A percentile compares a stretch with the other conserved stretches of the same genome.
These are phyloP conservation scores for Desmodus rotundus DNA, from an alignment of 2,113 vertebrate species.

Conservation along the genomic window DNA sequence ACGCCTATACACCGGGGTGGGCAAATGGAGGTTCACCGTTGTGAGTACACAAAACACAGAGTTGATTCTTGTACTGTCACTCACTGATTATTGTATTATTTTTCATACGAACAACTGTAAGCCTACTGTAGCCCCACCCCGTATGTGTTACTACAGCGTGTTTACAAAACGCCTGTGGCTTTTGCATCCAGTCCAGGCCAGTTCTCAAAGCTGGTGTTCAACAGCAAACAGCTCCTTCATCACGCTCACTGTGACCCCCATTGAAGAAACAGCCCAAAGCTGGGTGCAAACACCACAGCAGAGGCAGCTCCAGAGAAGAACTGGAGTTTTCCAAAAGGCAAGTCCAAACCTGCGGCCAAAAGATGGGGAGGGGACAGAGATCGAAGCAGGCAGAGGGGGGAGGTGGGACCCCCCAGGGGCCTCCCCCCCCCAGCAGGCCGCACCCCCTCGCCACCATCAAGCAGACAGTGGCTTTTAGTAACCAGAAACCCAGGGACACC, in stretches of 20 bases:
- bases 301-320: neutral
- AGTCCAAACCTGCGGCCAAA: neutral
- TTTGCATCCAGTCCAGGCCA: neutral
- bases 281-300: neutral
- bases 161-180: neutral
- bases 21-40: neutral
- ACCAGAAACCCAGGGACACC: conserved; percentile 51
- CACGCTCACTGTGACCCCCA: neutral
- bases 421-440: fast-evolving
- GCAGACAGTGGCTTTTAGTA: neutral
- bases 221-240: neutral
- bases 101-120: too few relatives aligned
- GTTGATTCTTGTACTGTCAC: too few relatives aligned
- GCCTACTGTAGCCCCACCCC: too few relatives aligned
- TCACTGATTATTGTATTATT: too few relatives aligned
- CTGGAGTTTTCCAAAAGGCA: neutral
- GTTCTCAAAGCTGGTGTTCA: neutral
- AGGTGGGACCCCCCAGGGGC: neutral
- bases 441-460: neutral
- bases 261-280: neutral
- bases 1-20: neutral
- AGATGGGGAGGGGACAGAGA: neutral
- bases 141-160: neutral
- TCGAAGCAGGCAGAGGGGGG: neutral
- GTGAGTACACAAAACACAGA: too few relatives aligned